Evolutionary conservation across 1,140 invertebrate species (phyloP), one percentile per base, ranked within the genome.

Genomic region (Papilio dardanus): DNA sequence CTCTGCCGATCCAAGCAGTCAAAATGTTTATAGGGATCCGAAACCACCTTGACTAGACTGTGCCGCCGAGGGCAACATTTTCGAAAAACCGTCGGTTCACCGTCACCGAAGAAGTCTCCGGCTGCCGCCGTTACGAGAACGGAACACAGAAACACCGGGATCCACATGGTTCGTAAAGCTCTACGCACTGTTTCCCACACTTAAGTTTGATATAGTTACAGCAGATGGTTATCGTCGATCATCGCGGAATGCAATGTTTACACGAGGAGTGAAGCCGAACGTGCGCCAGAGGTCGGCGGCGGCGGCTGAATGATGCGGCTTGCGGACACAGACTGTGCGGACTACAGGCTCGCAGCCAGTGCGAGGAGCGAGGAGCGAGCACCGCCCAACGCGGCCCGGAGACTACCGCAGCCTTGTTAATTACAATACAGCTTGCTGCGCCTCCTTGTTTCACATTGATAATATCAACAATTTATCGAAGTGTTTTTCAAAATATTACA

Each of bases 381-480:
- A 46, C 16, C 42, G 31, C 79, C 79, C 19, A 80, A 81, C 71
- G 80, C 79, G 46, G 50, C 76, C 78, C 75, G 77, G 87, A 89
- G 86, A 86, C 88, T 91, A 88, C 82, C 85, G 71, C 78, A 88
- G 78, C 88, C 87, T 90, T 89, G 88, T 86, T 80, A 42, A 74
- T 73, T 74, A 67, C 71, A 66, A 76, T 79, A 77, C 74, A 24
- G 74, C 71, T 76, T 74, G 74, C 74, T 76, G 76, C 77, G 40
- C 74, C 77, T 80, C 80, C 75, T 76, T 67, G 5, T 14, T 28
- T 28, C 21, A 58, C 24, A 24, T 58, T 58, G 8, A n/a, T n/a
- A 46, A 28, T 30, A 6, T 62, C 10, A 24, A 24, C 14, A 0
- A 28, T 28, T 28, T 4, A 37, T 62, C 24, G 10, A 62, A 10